Evolutionary conservation across 2,888 invertebrate genomes (phyloP).

Genomic region (Seladonia tumulorum): DNA sequence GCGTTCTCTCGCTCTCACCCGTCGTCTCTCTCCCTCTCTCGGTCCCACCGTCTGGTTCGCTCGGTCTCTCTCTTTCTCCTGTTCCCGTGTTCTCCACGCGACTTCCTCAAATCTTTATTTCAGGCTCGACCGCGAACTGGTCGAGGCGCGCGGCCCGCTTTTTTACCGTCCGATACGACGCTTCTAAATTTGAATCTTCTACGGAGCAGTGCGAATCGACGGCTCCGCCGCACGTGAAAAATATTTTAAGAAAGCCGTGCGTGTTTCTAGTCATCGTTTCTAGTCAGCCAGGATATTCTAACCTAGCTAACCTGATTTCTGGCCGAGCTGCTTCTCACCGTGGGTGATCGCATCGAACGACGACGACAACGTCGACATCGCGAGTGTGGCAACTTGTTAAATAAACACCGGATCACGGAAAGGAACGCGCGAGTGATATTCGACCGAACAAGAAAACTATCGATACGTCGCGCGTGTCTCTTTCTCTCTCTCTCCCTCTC

Average conservation of each 20-base stretch:
- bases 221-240: conserved; percentile 68
- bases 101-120: conserved; percentile 78
- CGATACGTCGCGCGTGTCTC: background rate
- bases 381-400: background rate
- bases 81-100: conserved; percentile 65
- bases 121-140: conserved; percentile 77
- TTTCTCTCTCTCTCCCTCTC: background rate
- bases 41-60: conserved; percentile 36
- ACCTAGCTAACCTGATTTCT: conserved; percentile 60
- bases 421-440: conserved; percentile 17
- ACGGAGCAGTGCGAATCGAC: conserved; percentile 62
- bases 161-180: conserved; percentile 73
- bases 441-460: conserved; percentile 20
- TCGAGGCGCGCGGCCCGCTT: conserved; percentile 75
- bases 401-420: conserved; percentile 6
- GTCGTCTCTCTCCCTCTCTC: conserved; percentile 19
- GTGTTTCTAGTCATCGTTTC: conserved; percentile 78
- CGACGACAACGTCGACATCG: background rate
- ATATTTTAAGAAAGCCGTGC: conserved; percentile 76
- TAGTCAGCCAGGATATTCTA: conserved; percentile 73
- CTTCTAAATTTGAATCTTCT: conserved; percentile 76
- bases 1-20: conserved; percentile 9
- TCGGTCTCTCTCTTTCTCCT: conserved; percentile 46
- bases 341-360: conserved; percentile 17
- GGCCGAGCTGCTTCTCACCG: conserved; percentile 37